Conservation (phyloP, 2,113 vertebrate species). For the Varanus komodoensis region DNA sequence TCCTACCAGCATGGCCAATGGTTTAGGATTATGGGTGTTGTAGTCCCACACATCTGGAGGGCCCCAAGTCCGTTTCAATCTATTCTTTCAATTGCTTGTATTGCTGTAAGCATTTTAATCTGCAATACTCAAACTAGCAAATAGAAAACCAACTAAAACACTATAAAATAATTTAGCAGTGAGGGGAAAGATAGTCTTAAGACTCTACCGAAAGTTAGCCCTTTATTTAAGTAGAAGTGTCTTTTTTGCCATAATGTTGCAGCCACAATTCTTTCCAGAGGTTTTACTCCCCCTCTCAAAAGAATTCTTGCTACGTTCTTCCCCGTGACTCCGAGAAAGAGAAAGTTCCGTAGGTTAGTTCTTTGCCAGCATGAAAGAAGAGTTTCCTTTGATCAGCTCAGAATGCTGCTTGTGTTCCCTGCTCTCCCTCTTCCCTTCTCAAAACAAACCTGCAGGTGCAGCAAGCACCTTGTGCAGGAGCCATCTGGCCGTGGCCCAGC, state of each 20-base stretch:
- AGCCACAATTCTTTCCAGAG: constrained; percentile 38
- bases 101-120: neutral
- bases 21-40: neutral
- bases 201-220: constrained; percentile 19
- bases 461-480: neutral
- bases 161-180: neutral
- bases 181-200: neutral
- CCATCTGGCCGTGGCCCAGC: neutral
- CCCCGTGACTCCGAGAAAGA: neutral
- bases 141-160: neutral
- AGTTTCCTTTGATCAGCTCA: neutral
- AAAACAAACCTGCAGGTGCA: constrained; percentile 3
- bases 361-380: neutral
- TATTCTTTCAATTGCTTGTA: too few species aligned
- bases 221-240: constrained; percentile 6
- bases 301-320: neutral
- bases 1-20: neutral
- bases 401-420: neutral
- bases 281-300: neutral
- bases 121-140: neutral
- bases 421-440: neutral
- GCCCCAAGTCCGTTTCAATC: neutral
- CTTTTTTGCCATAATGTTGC: constrained; percentile 54
- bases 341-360: constrained; percentile 38
- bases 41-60: neutral